Percentiles rank a stretch among this genome's conserved stretches.
These are phyloP conservation scores for Platichthys flesus DNA, from an alignment of 2,113 vertebrate species.

Conservation along the genomic window DNA sequence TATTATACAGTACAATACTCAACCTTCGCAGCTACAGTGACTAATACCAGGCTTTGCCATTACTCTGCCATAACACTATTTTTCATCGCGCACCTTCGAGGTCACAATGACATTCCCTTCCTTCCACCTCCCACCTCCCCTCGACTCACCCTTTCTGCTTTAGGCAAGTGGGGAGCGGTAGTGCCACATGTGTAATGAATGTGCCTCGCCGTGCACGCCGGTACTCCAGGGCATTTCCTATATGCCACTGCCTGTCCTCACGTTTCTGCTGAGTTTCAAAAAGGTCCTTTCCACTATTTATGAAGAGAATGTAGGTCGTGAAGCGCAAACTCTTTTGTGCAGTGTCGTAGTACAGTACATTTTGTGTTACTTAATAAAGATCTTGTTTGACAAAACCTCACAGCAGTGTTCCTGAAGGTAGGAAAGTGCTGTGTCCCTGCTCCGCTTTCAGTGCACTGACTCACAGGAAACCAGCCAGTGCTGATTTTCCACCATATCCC, in stretches of 20 bases:
- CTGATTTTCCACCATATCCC: conserved; percentile 72
- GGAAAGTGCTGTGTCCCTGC: conserved; percentile 7
- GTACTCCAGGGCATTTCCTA: conserved; percentile 23
- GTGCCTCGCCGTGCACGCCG: conserved; percentile 23
- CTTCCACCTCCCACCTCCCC: conserved; percentile 22
- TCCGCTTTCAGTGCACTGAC: conserved; percentile 27
- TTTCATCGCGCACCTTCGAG: conserved; percentile 63
- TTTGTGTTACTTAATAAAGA: conserved; percentile 2
- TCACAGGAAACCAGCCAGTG: conserved; percentile 73
- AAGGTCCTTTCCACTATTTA: conserved; percentile 1
- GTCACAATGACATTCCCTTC: conserved; percentile 71
- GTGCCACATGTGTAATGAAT: conserved; percentile 56
- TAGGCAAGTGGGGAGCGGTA: conserved; percentile 29
- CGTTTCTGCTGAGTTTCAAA: conserved; percentile 41
- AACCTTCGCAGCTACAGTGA: conserved; percentile 55
- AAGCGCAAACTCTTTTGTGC: neutral
- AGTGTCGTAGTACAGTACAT: neutral
- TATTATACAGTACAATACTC: conserved; percentile 45
- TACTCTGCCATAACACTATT: conserved; percentile 52
- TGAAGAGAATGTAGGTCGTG: neutral
- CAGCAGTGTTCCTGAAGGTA: neutral
- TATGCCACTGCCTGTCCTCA: conserved; percentile 7
- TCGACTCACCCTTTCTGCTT: conserved; percentile 21
- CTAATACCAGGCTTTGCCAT: conserved; percentile 45
- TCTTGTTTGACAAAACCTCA: neutral